Base-by-base conservation (phyloP, 2,888 invertebrate genomes). In the Laspeyria flexula region DNA sequence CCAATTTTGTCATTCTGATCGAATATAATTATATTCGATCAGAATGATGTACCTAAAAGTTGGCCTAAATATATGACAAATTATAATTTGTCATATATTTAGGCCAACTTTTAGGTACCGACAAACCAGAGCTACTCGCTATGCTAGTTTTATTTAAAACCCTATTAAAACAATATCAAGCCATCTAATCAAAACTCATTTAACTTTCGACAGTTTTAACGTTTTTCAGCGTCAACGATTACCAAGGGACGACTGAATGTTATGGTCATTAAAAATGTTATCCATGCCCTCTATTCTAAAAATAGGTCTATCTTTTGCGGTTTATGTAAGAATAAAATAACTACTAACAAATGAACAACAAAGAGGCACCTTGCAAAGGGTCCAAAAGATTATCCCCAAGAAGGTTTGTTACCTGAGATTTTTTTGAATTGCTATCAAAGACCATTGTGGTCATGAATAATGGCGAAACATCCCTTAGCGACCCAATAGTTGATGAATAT, bases 401-500 rank as follows among this genome's bases (percentile, higher is more conserved):
- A 21, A 21, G 13, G 13, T 15, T 10, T 2, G 3, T 37, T 13
- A 34, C 18, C 18, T 18, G 34, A 34, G 40, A 16, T 29, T 43
- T 40, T 45, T 46, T 10, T 6, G 1, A 7, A 6, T 3, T 6
- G 12, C 31, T 12, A 46, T 46, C 15, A 34, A 5, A 29, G 29
- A 15, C 31, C 15, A 31, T 40, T 33, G 40, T 46, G 7, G 7
- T 10, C 33, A 12, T 34, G 33, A 39, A 46, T 46, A 46, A 27
- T 46, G 27, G 25, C 46, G 30, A 27, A 37, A 27, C 27, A 12
- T 12, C 15, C 30, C 7, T 25, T 7, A 25, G 10, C 12, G 25
- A 34, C 27, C n/a, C 18, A 7, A 7, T 15, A 6, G 13, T 35
- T 35, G 18, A 47, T 47, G 47, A 47, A 47, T 47, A 41, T 35